Percentiles rank a stretch among this genome's conserved stretches.
Conservation (phyloP, 1,140 invertebrate species). For the Zaprionus ghesquierei region DNA sequence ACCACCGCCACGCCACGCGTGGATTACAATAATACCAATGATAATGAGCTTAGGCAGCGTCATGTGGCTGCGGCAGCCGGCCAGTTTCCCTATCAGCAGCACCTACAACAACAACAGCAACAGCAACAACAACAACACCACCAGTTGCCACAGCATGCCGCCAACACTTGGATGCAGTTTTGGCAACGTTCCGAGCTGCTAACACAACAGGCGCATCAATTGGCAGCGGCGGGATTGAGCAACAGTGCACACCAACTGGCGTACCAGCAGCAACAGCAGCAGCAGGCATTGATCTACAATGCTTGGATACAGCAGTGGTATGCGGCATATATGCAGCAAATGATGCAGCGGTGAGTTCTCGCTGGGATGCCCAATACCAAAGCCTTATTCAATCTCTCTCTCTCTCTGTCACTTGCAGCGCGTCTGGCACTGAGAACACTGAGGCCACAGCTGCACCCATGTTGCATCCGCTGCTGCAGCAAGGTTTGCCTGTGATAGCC, state of each 20-base stretch:
- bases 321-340: slow-evolving; percentile 92
- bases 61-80: slow-evolving; percentile 39
- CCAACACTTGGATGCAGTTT: slow-evolving; percentile 43
- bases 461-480: slow-evolving; percentile 38
- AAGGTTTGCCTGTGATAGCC: slow-evolving; percentile 20
- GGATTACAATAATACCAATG: slow-evolving; percentile 49
- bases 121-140: slow-evolving; percentile 5
- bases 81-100: slow-evolving; percentile 31
- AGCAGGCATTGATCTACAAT: slow-evolving; percentile 69
- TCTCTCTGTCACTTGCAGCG: slow-evolving; percentile 1
- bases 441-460: slow-evolving; percentile 18
- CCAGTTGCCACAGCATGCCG: slow-evolving; percentile 3
- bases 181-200: slow-evolving; percentile 13
- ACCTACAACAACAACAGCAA: not conserved
- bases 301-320: slow-evolving; percentile 92
- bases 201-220: slow-evolving; percentile 20
- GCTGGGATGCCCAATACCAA: not conserved
- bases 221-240: slow-evolving; percentile 7
- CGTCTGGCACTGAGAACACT: slow-evolving; percentile 18
- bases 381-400: not conserved
- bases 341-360: slow-evolving; percentile 88
- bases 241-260: slow-evolving; percentile 8
- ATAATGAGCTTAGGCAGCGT: slow-evolving; percentile 82
- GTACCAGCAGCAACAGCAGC: slow-evolving; percentile 42
- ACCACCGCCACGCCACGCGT: slow-evolving; percentile 11